A percentile compares a stretch with the other conserved stretches of the same genome.
Conservation (phyloP, 2,113 vertebrate genomes). For the Circaetus gallicus region DNA sequence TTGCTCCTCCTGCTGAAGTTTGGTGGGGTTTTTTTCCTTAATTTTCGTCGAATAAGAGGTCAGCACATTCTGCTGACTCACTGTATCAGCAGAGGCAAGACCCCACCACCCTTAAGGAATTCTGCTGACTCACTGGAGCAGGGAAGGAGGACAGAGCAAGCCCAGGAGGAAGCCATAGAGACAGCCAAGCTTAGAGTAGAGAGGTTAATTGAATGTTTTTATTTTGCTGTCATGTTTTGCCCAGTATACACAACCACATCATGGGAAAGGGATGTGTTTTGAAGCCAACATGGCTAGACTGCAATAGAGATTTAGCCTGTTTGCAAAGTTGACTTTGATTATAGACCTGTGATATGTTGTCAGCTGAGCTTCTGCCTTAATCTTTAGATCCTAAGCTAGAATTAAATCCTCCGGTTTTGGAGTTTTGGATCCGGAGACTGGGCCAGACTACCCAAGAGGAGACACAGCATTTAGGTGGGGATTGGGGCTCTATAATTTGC, state of each 20-base stretch:
- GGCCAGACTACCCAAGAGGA: not conserved
- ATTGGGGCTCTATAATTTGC: not conserved
- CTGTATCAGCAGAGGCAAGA: not conserved
- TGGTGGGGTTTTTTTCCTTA: not conserved
- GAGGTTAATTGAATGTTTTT: not conserved
- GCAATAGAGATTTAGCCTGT: not conserved
- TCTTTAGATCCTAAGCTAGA: not conserved
- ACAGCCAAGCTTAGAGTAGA: not conserved
- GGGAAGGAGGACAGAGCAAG: not conserved
- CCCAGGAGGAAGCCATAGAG: not conserved
- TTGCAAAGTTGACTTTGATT: not conserved
- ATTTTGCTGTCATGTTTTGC: not conserved
- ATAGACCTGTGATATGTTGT: not conserved
- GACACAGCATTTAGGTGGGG: not conserved
- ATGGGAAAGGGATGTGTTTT: not conserved
- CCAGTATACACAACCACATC: not conserved
- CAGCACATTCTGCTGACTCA: not conserved
- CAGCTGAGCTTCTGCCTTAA: not conserved
- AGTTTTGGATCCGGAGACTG: not conserved
- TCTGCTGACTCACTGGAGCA: not conserved
- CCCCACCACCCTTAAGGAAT: rapidly evolving
- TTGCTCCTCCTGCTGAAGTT: not conserved
- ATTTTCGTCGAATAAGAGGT: not conserved
- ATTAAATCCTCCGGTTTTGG: not conserved
- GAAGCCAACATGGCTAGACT: not conserved